Conservation (phyloP, 2,797 vertebrate genomes). For the Paratrypauchen microcephalus region DNA sequence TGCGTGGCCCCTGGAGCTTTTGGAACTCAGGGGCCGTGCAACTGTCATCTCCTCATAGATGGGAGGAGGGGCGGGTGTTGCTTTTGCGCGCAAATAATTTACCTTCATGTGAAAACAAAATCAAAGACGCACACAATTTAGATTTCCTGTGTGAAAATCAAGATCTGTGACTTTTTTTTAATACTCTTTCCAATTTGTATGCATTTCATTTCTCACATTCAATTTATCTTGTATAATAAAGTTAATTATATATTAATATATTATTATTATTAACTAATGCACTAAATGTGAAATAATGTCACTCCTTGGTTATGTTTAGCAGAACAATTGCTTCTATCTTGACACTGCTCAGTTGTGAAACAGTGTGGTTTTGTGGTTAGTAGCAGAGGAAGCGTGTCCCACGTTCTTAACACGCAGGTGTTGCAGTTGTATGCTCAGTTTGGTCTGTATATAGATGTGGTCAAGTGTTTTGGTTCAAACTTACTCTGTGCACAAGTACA, state of each 20-base stretch:
- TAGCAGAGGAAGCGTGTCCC: constrained; percentile 35
- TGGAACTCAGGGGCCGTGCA: constrained; percentile 17
- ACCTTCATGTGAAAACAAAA: constrained; percentile 48
- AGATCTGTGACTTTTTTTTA: constrained; percentile 24
- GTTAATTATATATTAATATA: too few relatives aligned
- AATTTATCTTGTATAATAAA: too few relatives aligned
- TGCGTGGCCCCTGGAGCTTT: constrained; percentile 13
- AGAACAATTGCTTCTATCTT: constrained; percentile 29
- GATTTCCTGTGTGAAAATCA: constrained; percentile 58
- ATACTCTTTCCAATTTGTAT: too few relatives aligned
- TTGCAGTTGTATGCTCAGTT: not conserved
- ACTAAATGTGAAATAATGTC: not conserved
- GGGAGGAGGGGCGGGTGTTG: constrained; percentile 32
- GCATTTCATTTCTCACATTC: too few relatives aligned
- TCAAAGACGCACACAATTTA: constrained; percentile 27
- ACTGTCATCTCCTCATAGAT: constrained; percentile 79
- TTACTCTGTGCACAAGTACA: constrained; percentile 51
- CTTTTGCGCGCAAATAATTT: constrained; percentile 22
- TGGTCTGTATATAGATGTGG: too few relatives aligned
- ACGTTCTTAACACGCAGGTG: constrained; percentile 41
- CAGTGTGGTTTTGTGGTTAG: constrained; percentile 52
- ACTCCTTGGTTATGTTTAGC: not conserved
- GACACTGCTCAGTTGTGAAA: constrained; percentile 43
- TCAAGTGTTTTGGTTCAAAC: constrained; percentile 20
- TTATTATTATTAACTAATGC: not conserved